Percentiles rank a stretch among this genome's conserved stretches.
Evolutionary conservation across 23 tunicate species (phyloP).

Genomic region (Halocynthia roretzi): DNA sequence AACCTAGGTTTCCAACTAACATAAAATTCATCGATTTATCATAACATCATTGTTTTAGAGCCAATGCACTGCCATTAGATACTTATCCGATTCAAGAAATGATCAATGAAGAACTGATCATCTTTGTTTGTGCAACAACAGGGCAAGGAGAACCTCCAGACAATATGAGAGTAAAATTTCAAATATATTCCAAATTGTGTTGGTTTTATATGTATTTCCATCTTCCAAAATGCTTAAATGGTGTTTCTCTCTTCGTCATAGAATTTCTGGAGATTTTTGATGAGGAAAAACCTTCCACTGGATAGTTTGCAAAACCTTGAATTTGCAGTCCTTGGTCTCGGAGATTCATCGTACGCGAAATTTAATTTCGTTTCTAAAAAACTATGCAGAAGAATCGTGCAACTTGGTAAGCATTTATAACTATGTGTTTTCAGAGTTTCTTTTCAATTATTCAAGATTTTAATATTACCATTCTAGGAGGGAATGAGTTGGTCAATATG

Average conservation of each 20-base stretch:
- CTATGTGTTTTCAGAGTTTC: too few relatives aligned
- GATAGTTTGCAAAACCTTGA: conserved; percentile 38
- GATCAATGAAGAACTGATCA: conserved; percentile 54
- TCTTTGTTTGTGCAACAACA: conserved; percentile 91
- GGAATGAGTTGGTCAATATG: conserved; percentile 26
- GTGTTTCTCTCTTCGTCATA: neutral
- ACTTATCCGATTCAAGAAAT: conserved; percentile 52
- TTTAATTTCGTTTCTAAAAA: conserved; percentile 84
- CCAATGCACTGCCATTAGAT: conserved; percentile 42
- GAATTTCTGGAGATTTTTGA: conserved; percentile 91
- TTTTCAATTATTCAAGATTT: too few relatives aligned
- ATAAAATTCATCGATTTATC: too few relatives aligned
- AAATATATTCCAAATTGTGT: neutral
- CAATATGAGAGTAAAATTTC: conserved; percentile 70
- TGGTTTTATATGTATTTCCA: neutral
- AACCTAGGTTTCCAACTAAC: too few relatives aligned
- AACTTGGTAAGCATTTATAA: conserved; percentile 33
- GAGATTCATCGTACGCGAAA: conserved; percentile 92
- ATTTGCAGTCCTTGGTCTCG: conserved; percentile 80
- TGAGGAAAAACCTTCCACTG: conserved; percentile 70
- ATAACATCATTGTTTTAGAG: conserved; percentile 16
- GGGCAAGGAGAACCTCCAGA: conserved; percentile 98
- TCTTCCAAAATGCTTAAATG: neutral
- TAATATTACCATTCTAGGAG: conserved; percentile 32
- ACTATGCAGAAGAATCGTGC: conserved; percentile 42